A percentile compares a stretch with the other conserved stretches of the same genome.
Evolutionary conservation across 2,113 vertebrate genomes (phyloP).

Genomic region (Laterallus jamaicensis): DNA sequence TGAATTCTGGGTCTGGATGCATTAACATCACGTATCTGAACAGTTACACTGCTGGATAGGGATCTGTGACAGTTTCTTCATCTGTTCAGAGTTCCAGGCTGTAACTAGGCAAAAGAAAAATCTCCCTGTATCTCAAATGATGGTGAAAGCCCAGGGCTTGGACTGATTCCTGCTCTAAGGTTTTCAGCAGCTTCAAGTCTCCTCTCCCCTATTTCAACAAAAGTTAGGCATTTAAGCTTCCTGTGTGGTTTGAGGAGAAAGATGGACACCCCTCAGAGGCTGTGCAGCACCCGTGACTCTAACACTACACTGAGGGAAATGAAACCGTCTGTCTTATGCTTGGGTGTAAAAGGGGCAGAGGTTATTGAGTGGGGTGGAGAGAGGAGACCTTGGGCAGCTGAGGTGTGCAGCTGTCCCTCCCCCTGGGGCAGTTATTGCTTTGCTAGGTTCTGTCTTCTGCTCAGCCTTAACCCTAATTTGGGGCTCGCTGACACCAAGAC

Average conservation of each 20-base stretch:
- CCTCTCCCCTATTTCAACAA: neutral
- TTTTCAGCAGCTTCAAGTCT: neutral
- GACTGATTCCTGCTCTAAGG: neutral
- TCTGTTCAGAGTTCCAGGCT: neutral
- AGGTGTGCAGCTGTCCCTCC: neutral
- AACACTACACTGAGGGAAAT: neutral
- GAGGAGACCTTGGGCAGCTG: neutral
- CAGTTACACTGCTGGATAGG: neutral
- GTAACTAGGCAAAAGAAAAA: neutral
- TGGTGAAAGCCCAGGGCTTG: neutral
- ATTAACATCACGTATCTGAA: neutral
- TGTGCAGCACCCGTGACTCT: neutral
- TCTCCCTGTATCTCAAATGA: neutral
- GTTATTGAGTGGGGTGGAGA: neutral
- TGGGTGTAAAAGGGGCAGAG: neutral
- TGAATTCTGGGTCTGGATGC: neutral
- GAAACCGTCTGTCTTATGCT: neutral
- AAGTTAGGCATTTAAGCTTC: neutral
- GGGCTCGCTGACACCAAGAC: neutral
- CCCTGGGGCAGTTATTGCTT: rapidly evolving
- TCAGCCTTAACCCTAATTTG: neutral
- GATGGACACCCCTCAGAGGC: neutral
- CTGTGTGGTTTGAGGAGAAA: neutral
- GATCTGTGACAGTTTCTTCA: neutral
- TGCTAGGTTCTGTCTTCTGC: neutral